A percentile compares a stretch with the other conserved stretches of the same genome.
Conservation (phyloP, 1,140 invertebrate genomes). For the Ruditapes philippinarum region DNA sequence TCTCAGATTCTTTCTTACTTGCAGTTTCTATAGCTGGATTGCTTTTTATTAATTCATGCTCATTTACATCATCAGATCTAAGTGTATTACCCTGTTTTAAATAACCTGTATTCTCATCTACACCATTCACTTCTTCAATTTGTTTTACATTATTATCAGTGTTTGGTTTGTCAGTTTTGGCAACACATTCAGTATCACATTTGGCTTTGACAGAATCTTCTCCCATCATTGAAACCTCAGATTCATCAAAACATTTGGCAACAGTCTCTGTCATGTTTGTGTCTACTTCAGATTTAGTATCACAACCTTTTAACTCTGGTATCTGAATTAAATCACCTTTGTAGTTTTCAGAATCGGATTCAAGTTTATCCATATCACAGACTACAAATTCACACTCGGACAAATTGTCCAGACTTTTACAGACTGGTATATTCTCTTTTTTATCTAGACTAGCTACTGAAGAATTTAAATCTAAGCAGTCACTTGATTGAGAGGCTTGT, state of each 20-base stretch:
- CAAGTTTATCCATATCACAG: background rate
- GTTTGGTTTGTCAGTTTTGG: background rate
- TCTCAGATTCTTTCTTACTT: background rate
- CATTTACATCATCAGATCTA: background rate
- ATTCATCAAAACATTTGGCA: background rate
- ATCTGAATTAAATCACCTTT: background rate
- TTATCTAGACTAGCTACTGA: too few species aligned
- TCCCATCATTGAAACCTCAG: background rate
- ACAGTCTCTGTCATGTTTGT: background rate
- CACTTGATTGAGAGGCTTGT: background rate
- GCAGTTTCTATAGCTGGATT: background rate
- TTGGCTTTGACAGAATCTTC: background rate
- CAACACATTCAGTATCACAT: background rate
- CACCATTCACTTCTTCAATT: background rate
- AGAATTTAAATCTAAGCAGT: background rate
- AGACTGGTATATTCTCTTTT: background rate
- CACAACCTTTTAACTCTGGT: background rate
- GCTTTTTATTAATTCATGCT: conserved; percentile 28
- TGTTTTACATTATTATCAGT: background rate
- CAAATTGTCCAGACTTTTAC: conserved; percentile 23
- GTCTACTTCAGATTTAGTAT: background rate
- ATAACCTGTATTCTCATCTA: too few species aligned
- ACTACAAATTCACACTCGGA: conserved; percentile 39
- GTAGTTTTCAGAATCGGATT: background rate
- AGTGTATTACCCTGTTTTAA: background rate